Base-by-base conservation (phyloP, 2,797 vertebrate genomes). In the Eurystomus glaucurus region DNA sequence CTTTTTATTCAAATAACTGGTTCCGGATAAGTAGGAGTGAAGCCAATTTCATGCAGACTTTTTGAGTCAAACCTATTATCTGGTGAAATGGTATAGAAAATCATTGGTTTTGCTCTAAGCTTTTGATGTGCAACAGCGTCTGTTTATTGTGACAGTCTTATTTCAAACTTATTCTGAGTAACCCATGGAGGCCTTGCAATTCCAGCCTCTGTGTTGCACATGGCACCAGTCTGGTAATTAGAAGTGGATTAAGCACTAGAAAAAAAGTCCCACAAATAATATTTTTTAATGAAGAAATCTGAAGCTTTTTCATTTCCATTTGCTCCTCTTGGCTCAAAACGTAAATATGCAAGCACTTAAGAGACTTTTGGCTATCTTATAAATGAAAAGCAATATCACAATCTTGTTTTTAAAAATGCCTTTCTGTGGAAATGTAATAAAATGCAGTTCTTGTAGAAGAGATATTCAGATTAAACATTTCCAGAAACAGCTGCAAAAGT, bases 71-170 rank as follows among this genome's bases (percentile, higher is more conserved):
- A 88, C 28, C 33, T 76, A 84, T 93, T 93, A 92, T 19, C 25
- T 62, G 5, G 33, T 79, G 69, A 96, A 96, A 93, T 72, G 33
- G 33, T 76, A 95, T 19, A 93, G 85, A 94, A 95, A 88, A 91
- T 93, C 10, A 72, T 48, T 71, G 43, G 45, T 8, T 85, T 84
- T 86, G 11, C 54, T 88, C 22, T 78, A 75, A 81, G 78, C 29
- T 78, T 93, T 90, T 90, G 85, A 82, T 88, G 61, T 88, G 77
- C 69, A 82, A 68, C 6, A 54, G 10, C 2, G 0, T 75, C 45
- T 88, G 61, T 81, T 92, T 90, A 71, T 84, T 78, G 21, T 69
- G 74, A 80, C 62, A 86, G 12, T 54, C 12, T 51, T 86, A 88
- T 75, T 94, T 84, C 45, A 58, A 55, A 85, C 39, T 66, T 80